Evolutionary conservation across 2,113 vertebrate species (phyloP).

Genomic region (Forbesichthys papilliferus): DNA sequence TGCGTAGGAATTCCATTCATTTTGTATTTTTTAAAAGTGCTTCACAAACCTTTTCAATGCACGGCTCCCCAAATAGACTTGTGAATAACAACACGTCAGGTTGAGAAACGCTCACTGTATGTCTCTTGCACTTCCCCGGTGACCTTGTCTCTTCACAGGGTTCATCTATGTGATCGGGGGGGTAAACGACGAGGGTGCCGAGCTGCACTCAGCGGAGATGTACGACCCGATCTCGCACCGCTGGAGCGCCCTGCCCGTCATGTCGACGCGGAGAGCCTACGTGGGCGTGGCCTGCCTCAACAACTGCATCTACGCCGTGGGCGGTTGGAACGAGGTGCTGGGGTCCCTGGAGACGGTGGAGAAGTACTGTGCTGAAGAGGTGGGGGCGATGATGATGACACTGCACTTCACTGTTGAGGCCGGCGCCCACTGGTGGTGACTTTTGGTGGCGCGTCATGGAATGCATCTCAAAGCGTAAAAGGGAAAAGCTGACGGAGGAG

Average conservation of each 20-base stretch:
- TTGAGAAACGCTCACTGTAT: not conserved
- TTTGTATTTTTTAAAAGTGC: no score
- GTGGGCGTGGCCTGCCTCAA: slow-evolving; percentile 91
- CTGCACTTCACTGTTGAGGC: not conserved
- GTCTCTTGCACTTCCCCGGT: not conserved
- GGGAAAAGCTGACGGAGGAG: no score
- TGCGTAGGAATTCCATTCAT: no score
- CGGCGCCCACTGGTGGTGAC: no score
- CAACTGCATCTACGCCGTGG: slow-evolving; percentile 91
- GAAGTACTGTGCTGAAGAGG: slow-evolving; percentile 96
- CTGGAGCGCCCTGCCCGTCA: slow-evolving; percentile 89
- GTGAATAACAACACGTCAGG: no score
- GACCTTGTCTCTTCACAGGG: slow-evolving; percentile 70
- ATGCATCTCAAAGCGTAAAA: no score
- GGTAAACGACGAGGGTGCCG: slow-evolving; percentile 89
- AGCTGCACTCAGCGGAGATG: slow-evolving; percentile 88
- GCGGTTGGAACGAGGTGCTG: slow-evolving; percentile 93
- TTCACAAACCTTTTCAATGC: no score
- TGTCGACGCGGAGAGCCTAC: slow-evolving; percentile 90
- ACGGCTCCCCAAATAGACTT: no score
- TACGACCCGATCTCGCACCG: slow-evolving; percentile 90
- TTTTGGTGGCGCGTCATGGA: no score
- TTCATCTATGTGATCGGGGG: slow-evolving; percentile 94
- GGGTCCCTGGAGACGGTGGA: slow-evolving; percentile 91
- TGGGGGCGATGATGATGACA: slow-evolving; percentile 39